phyloP scores from a whole-genome alignment of 1,140 invertebrate species.

The Heterodera schachtii region DNA sequence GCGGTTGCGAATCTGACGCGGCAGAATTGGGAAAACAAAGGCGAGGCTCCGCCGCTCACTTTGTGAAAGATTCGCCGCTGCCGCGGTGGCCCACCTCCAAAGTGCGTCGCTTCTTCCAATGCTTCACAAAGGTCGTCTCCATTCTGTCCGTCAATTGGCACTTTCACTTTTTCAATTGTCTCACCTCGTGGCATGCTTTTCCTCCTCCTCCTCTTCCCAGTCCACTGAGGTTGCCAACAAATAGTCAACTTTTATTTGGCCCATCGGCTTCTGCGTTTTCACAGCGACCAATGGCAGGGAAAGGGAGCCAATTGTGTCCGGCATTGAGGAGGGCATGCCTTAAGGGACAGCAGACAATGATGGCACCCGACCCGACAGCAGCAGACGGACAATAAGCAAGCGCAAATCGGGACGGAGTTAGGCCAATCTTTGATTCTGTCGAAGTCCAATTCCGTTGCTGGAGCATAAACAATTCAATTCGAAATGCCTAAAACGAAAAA shows the following conservation, averaged over 20 bases:
- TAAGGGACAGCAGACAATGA: background rate
- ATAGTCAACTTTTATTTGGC: conserved; percentile 55
- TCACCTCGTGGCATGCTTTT: too few species aligned
- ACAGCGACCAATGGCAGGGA: conserved; percentile 6
- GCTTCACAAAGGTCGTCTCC: conserved; percentile 52
- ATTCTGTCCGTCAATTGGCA: conserved; percentile 30
- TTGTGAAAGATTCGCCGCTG: conserved; percentile 65
- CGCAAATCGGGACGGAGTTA: conserved; percentile 2
- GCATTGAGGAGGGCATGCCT: conserved; percentile 10
- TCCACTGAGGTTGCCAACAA: conserved; percentile 24
- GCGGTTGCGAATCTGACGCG: conserved; percentile 47
- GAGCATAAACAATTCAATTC: conserved; percentile 61
- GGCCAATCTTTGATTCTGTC: conserved; percentile 44
- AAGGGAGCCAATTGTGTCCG: conserved; percentile 7
- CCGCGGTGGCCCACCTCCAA: conserved; percentile 63
- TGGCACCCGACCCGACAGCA: background rate
- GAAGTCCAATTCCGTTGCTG: conserved; percentile 53
- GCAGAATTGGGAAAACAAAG: background rate
- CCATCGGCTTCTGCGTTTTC: conserved; percentile 38
- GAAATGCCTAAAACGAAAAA: conserved; percentile 55
- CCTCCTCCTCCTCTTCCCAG: background rate
- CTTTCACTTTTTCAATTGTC: background rate
- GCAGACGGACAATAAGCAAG: conserved; percentile 43
- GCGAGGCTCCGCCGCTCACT: conserved; percentile 33
- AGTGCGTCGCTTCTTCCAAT: conserved; percentile 63